These are phyloP conservation scores for Nesogale talazaci DNA, from an alignment of 2,113 vertebrate species.

Conservation along the genomic window DNA sequence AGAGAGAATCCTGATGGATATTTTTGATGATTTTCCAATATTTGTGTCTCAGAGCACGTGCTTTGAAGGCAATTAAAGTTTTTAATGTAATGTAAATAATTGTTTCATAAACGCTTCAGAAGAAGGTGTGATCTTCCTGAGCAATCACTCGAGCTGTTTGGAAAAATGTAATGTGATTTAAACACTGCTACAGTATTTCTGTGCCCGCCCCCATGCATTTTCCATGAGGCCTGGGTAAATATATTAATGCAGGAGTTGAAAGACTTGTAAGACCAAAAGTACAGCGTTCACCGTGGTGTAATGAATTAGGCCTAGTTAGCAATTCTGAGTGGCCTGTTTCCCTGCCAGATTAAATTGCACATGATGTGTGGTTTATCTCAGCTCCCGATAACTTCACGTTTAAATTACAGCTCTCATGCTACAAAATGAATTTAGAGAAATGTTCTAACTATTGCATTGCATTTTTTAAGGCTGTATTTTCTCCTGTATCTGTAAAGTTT, in stretches of 20 bases:
- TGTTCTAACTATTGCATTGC: slow-evolving; percentile 71
- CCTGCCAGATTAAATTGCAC: slow-evolving; percentile 73
- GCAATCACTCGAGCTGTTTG: slow-evolving; percentile 62
- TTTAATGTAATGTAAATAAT: slow-evolving; percentile 83
- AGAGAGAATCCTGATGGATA: slow-evolving; percentile 74
- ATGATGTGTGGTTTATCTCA: slow-evolving; percentile 72
- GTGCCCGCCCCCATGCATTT: slow-evolving; percentile 69
- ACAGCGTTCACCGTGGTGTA: slow-evolving; percentile 53
- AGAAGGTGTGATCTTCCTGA: slow-evolving; percentile 74
- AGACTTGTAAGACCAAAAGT: slow-evolving; percentile 61
- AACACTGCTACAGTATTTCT: slow-evolving; percentile 75
- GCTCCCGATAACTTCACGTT: slow-evolving; percentile 71
- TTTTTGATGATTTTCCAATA: slow-evolving; percentile 84
- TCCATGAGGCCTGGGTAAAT: slow-evolving; percentile 70
- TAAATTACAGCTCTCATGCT: slow-evolving; percentile 76
- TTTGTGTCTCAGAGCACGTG: slow-evolving; percentile 72
- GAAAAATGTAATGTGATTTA: slow-evolving; percentile 73
- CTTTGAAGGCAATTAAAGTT: slow-evolving; percentile 78
- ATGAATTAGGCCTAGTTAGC: slow-evolving; percentile 78
- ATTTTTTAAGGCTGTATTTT: slow-evolving; percentile 72
- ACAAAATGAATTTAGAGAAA: slow-evolving; percentile 77
- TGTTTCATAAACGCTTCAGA: slow-evolving; percentile 76
- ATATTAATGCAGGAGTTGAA: slow-evolving; percentile 69
- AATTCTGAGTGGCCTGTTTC: slow-evolving; percentile 74
- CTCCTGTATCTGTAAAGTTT: slow-evolving; percentile 74